phyloP scores from a whole-genome alignment of 1,140 invertebrate genomes.

The Orussus abietinus region DNA sequence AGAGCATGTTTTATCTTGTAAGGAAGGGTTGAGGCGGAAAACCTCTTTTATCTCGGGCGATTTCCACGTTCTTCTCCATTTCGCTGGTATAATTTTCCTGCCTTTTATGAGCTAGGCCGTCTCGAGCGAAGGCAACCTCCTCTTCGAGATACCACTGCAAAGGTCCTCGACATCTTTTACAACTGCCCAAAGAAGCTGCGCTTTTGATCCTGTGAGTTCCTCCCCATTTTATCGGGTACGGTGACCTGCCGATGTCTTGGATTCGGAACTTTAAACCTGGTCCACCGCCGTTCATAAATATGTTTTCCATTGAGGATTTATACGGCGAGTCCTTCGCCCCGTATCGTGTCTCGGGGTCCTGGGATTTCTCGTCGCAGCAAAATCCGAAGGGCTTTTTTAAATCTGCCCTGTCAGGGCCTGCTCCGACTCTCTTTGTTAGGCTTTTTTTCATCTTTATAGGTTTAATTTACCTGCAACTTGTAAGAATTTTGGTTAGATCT shows the following conservation, averaged over 20 bases:
- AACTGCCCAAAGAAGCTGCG: constrained; percentile 17
- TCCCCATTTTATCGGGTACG: neutral
- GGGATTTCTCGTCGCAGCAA: constrained; percentile 32
- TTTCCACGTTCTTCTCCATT: constrained; percentile 18
- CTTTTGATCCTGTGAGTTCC: constrained; percentile 7
- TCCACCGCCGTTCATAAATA: constrained; percentile 19
- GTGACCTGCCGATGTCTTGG: constrained; percentile 19
- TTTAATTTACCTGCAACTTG: too few relatives aligned
- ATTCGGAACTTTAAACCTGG: constrained; percentile 32
- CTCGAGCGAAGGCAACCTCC: constrained; percentile 28
- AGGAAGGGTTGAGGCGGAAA: neutral
- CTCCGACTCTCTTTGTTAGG: too few relatives aligned
- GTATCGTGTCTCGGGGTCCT: constrained; percentile 22
- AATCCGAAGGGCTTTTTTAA: constrained; percentile 36
- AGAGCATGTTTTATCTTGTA: constrained; percentile 2
- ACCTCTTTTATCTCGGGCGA: constrained; percentile 19
- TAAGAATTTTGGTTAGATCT: too few relatives aligned
- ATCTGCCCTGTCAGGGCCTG: too few relatives aligned
- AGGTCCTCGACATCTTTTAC: constrained; percentile 27
- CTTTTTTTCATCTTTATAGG: too few relatives aligned
- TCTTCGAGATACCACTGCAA: constrained; percentile 34
- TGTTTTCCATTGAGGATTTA: constrained; percentile 13
- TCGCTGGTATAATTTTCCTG: constrained; percentile 13
- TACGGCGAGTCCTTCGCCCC: constrained; percentile 16
- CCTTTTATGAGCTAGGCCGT: constrained; percentile 18